Evolutionary conservation across 2,113 vertebrate genomes (phyloP).

Genomic region (Nothocercus nigrocapillus): DNA sequence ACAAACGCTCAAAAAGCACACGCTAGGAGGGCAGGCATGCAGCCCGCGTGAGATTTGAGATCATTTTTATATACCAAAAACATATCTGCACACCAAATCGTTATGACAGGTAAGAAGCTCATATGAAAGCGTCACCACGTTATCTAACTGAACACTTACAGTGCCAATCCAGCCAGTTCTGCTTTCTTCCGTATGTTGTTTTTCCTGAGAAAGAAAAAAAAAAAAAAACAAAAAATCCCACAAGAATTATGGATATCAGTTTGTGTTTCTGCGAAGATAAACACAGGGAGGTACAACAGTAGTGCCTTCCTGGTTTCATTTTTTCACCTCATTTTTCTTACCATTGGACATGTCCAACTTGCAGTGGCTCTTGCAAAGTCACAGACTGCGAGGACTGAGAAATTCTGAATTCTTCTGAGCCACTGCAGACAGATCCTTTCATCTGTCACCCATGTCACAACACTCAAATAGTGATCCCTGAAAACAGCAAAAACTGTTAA

Average conservation of each 20-base stretch:
- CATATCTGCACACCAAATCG: neutral
- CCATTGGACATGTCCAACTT: conserved; percentile 71
- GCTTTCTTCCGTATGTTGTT: conserved; percentile 80
- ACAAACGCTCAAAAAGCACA: neutral
- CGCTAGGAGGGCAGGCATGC: accelerated
- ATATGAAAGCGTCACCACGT: neutral
- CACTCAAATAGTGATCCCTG: conserved; percentile 83
- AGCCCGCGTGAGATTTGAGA: neutral
- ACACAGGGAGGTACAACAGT: neutral
- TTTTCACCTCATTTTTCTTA: conserved; percentile 41
- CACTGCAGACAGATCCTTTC: conserved; percentile 81
- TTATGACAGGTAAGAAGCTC: neutral
- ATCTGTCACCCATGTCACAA: conserved; percentile 78
- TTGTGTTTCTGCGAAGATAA: neutral
- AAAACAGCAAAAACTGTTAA: conserved; percentile 30
- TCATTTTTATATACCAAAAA: neutral
- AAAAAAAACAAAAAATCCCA: conserved; percentile 45
- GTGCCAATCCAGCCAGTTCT: conserved; percentile 92
- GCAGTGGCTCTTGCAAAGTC: conserved; percentile 25
- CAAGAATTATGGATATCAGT: neutral
- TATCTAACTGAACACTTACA: conserved; percentile 81
- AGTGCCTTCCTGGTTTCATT: neutral
- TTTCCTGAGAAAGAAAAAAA: conserved; percentile 49
- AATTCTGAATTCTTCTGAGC: conserved; percentile 84
- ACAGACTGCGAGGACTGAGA: conserved; percentile 78